These are phyloP conservation scores for Tenualosa thibaudeaui DNA, from an alignment of 2,797 vertebrate species.

Conservation along the genomic window DNA sequence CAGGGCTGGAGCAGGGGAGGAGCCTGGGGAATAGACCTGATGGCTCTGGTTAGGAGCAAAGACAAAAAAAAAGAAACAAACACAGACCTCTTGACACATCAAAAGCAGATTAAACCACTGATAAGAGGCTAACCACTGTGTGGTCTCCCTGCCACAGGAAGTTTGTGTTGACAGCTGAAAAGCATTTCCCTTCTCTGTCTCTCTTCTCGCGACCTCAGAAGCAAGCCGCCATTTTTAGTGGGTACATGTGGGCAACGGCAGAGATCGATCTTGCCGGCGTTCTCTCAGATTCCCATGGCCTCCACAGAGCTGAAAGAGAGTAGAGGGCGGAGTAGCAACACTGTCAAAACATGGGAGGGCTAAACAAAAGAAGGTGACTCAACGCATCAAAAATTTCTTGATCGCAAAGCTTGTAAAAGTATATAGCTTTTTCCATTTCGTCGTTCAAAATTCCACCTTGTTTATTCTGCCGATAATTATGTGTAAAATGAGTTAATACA, in stretches of 20 bases:
- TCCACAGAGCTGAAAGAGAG: background rate
- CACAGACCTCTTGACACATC: background rate
- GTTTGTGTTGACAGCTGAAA: background rate
- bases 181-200: background rate
- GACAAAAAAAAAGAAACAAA: background rate
- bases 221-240: background rate
- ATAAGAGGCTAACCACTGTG: background rate
- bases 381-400: constrained; percentile 64
- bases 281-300: background rate
- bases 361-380: constrained; percentile 60
- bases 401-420: constrained; percentile 77
- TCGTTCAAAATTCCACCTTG: constrained; percentile 72
- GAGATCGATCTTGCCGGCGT: background rate
- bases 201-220: background rate
- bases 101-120: background rate
- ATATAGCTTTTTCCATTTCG: constrained; percentile 80
- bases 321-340: constrained; percentile 12
- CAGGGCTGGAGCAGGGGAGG: background rate
- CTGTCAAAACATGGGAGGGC: constrained; percentile 46
- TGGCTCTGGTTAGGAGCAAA: background rate
- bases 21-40: background rate
- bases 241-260: background rate
- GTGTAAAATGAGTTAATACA: constrained; percentile 62
- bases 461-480: constrained; percentile 65
- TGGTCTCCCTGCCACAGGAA: background rate